phyloP scores from a whole-genome alignment of 1,140 invertebrate species.

The Telenomus remus region DNA sequence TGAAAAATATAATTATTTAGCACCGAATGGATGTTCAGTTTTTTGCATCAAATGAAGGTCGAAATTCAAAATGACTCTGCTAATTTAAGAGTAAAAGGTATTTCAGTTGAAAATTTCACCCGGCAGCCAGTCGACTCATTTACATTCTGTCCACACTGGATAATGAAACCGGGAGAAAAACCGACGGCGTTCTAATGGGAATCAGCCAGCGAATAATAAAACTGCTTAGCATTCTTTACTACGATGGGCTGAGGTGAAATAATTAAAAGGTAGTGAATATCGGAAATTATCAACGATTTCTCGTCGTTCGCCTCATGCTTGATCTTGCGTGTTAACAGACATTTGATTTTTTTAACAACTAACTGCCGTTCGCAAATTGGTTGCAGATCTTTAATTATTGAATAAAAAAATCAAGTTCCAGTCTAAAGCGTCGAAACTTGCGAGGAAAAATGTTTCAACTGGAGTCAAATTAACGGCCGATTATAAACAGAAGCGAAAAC shows the following conservation, averaged over 20 bases:
- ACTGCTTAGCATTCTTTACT: conserved; percentile 73
- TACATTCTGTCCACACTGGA: conserved; percentile 71
- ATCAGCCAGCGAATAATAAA: conserved; percentile 74
- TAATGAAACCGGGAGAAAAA: conserved; percentile 73
- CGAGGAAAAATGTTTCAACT: conserved; percentile 2
- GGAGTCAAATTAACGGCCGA: conserved; percentile 20
- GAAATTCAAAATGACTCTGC: conserved; percentile 57
- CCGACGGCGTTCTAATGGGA: conserved; percentile 71
- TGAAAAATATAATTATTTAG: conserved; percentile 16
- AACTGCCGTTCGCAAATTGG: conserved; percentile 50
- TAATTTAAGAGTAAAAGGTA: conserved; percentile 60
- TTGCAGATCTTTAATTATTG: conserved; percentile 43
- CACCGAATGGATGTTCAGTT: conserved; percentile 53
- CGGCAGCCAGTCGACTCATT: conserved; percentile 65
- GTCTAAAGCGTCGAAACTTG: too few relatives aligned
- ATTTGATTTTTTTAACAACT: conserved; percentile 45
- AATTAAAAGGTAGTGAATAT: conserved; percentile 69
- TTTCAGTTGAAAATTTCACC: conserved; percentile 60
- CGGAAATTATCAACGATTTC: conserved; percentile 64
- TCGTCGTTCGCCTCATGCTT: conserved; percentile 41
- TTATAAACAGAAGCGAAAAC: conserved; percentile 6
- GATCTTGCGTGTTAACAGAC: conserved; percentile 53
- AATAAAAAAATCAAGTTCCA: conserved; percentile 56
- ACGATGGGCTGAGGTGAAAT: conserved; percentile 65
- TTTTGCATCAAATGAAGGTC: conserved; percentile 46